phyloP scores from a whole-genome alignment of 2,113 vertebrate species.

The Caretta caretta region DNA sequence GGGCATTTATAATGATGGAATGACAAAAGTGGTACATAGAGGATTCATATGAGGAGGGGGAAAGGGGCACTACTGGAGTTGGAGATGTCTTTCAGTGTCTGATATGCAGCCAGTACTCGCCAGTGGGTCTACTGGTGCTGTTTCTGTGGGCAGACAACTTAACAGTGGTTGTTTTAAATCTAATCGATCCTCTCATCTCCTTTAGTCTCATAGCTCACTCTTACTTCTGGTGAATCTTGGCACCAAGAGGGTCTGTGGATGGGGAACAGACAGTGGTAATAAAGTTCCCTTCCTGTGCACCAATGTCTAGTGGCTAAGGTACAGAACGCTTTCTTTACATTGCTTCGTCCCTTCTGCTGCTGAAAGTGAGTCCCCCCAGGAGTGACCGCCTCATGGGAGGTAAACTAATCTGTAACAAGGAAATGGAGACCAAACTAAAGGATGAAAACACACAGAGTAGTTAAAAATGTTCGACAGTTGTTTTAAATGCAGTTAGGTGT shows the following conservation, averaged over 20 bases:
- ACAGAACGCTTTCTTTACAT: not conserved
- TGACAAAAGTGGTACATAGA: not conserved
- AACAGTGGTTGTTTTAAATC: not conserved
- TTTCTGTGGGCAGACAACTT: not conserved
- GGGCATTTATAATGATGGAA: not conserved
- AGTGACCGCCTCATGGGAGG: not conserved
- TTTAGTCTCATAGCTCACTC: not conserved
- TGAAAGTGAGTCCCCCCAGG: not conserved
- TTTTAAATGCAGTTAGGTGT: not conserved
- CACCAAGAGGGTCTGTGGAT: not conserved
- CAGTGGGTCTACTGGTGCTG: not conserved
- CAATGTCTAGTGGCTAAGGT: not conserved
- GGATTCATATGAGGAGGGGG: not conserved
- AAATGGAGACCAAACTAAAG: not conserved
- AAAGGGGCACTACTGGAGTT: not conserved
- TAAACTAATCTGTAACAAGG: not conserved
- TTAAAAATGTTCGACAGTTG: not conserved
- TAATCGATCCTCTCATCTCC: not conserved
- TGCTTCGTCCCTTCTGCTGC: not conserved
- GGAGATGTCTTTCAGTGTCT: not conserved
- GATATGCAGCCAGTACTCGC: not conserved
- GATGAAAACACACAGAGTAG: not conserved
- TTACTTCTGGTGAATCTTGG: not conserved
- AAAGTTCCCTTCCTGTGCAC: not conserved
- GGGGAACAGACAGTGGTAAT: not conserved